Evolutionary conservation across 2,113 vertebrate genomes (phyloP).

Genomic region (Carassius gibelio): DNA sequence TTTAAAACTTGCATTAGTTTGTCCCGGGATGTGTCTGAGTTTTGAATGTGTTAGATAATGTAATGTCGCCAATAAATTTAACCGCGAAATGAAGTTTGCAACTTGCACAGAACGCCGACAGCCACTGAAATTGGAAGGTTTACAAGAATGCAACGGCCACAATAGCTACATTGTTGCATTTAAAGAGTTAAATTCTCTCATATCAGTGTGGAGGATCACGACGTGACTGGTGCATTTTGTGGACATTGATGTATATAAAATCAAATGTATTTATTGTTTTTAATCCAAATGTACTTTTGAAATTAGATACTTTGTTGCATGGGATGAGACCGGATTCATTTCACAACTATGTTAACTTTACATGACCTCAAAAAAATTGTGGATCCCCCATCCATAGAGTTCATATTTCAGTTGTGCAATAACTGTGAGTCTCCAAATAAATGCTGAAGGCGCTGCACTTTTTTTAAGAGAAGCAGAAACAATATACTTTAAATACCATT

Average conservation of each 20-base stretch:
- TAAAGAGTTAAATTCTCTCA: slow-evolving; percentile 76
- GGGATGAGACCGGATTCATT: neutral
- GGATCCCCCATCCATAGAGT: neutral
- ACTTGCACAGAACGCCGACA: slow-evolving; percentile 65
- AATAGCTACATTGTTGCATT: slow-evolving; percentile 69
- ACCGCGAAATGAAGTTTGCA: slow-evolving; percentile 67
- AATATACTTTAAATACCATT: neutral
- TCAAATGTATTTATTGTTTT: neutral
- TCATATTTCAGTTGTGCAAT: neutral
- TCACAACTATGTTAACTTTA: neutral
- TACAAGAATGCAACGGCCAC: slow-evolving; percentile 66
- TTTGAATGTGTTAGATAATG: slow-evolving; percentile 43
- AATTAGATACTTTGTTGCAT: neutral
- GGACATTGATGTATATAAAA: slow-evolving; percentile 35
- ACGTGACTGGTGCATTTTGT: slow-evolving; percentile 66
- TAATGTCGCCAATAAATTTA: slow-evolving; percentile 22
- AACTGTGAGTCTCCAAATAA: neutral
- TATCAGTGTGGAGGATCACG: slow-evolving; percentile 64
- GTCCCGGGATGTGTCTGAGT: slow-evolving; percentile 32
- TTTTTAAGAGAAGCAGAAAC: neutral
- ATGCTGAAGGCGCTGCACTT: neutral
- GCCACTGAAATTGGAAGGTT: slow-evolving; percentile 63
- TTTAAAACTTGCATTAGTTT: slow-evolving; percentile 71
- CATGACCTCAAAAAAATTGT: neutral
- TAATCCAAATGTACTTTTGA: neutral